Evolutionary conservation across 1,140 invertebrate species (phyloP), one percentile per base, ranked within the genome.

Genomic region (Drosophila takahashii): DNA sequence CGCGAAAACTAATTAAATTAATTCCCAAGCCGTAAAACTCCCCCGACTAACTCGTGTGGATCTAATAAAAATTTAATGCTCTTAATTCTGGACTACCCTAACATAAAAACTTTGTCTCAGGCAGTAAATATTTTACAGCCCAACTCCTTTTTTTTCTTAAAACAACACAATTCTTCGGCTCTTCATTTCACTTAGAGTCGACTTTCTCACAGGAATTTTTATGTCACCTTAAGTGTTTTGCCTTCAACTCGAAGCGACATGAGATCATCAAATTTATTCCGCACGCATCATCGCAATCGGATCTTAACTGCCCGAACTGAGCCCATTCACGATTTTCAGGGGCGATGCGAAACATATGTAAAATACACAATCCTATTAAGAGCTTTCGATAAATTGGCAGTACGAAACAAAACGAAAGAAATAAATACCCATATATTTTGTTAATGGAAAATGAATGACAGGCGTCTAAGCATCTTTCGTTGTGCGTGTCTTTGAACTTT

Each of bases 361-460:
- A 90, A 89, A 78, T 80, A 52, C 27, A 67, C 79, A 89, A 89
- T 89, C 85, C 84, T 84, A 89, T 89, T 89, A 89, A 90, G 44
- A 79, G 85, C 84, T 87, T 87, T 79, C 64, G 32, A 70, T 51
- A 66, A n/a, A n/a, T n/a, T 59, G 39, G 45, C 29, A 58, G 36
- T 71, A 32, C 32, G 47, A 42, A 42, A 60, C 64, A 65, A 53
- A 29, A 34, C 51, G 64, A 57, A 47, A 22, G 22, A 69, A 70
- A 51, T 41, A 84, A 69, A 39, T 29, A 50, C 26, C 32, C 13
- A 84, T 59, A 69, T 42, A 77, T 71, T 78, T 86, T 85, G 60
- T 86, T 81, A 86, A 86, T 86, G 81, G 81, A 79, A 81, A 66
- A 81, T 56, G 78, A 86, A 85, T 80, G 51, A 77, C 13, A 45